Evolutionary conservation across 2,797 vertebrate genomes (phyloP).

Genomic region (Phoebastria nigripes): DNA sequence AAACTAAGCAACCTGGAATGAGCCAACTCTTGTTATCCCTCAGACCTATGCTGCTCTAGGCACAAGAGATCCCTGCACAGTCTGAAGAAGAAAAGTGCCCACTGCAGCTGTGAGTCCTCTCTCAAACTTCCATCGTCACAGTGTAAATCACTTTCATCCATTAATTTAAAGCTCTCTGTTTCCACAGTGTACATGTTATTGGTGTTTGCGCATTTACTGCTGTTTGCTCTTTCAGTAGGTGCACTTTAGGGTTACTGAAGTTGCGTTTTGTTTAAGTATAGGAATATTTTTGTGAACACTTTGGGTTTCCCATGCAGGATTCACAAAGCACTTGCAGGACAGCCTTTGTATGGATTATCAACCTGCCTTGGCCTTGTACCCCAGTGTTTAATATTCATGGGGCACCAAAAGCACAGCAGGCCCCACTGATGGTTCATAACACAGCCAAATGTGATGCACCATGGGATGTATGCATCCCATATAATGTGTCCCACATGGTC

Average conservation of each 20-base stretch:
- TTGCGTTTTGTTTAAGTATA: neutral
- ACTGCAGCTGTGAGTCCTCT: neutral
- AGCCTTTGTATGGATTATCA: neutral
- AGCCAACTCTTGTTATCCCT: neutral
- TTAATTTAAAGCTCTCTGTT: neutral
- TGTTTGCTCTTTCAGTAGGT: neutral
- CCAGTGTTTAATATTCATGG: neutral
- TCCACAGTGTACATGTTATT: neutral
- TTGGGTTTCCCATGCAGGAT: neutral
- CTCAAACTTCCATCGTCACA: neutral
- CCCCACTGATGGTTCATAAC: rapidly evolving
- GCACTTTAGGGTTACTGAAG: neutral
- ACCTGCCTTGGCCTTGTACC: neutral
- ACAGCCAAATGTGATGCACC: neutral
- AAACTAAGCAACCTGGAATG: neutral
- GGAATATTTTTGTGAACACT: neutral
- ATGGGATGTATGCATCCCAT: neutral
- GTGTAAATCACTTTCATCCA: neutral
- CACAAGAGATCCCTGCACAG: neutral
- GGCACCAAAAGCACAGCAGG: neutral
- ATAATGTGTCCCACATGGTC: neutral
- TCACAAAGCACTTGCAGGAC: neutral
- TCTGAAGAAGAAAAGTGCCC: neutral
- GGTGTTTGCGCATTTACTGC: neutral
- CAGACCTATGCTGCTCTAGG: neutral